Base-by-base conservation (phyloP, 2,797 vertebrate species). In the Gobio occitaniae region DNA sequence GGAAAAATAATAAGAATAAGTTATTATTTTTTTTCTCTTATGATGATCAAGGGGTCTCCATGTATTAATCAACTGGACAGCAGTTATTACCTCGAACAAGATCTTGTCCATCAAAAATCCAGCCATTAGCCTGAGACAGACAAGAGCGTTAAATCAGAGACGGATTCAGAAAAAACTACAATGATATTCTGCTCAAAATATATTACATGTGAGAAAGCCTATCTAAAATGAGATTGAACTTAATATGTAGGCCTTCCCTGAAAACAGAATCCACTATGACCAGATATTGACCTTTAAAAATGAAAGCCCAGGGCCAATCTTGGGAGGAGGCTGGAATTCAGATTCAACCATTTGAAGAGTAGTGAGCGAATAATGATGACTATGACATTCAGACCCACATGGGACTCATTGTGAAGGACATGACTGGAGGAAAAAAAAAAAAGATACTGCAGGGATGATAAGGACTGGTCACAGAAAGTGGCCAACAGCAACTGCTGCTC, bases 221-320 rank as follows among this genome's bases (percentile, higher is more conserved):
- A 61, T 80, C 50, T 72, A 69, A 50, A 82, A 85, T 75, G 56
- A 78, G 66, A 82, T 76, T 88, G 80, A 84, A 65, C 32, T 84
- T 54, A 80, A 80, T 76, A 76, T 83, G 61, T 32, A 79, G 54
- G 25, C 61, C 66, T 71, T 47, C 16, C 21, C 68, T 65, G 48
- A 74, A 84, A 69, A 83, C 80, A 81, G 70, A 72, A 86, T 61
- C 79, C 78, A 87, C 83, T 83, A 75, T 75, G 80, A 88, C 88
- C 92, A 93, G 91, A 91, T 92, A 90, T 89, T 93, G 91, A 94
- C 91, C 92, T 94, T 94, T 93, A 72, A 86, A 83, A 76, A 89
- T 78, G 82, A 89, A 85, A 86, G 88, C 89, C 92, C 87, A 85
- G 86, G 72, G 88, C 84, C 74, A 44, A 84, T 88, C 85, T 88